A percentile compares a stretch with the other conserved stretches of the same genome.
phyloP scores from a whole-genome alignment of 2,113 vertebrate species.

The Ptychochromis oligacanthus region DNA sequence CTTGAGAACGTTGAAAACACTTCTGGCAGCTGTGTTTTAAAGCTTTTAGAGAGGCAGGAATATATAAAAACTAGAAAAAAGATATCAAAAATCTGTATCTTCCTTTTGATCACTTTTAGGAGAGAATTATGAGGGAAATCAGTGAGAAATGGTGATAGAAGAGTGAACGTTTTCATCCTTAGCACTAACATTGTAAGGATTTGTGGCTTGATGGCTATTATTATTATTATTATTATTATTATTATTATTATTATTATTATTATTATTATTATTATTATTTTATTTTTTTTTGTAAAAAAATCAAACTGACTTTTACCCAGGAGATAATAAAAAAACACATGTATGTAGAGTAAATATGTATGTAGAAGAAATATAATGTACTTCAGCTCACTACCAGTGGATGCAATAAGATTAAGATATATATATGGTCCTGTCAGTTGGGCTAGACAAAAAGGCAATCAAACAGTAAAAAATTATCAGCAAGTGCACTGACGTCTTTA shows the following conservation, averaged over 20 bases:
- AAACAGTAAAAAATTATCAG: accelerated
- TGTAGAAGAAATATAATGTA: background rate
- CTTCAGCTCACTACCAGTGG: accelerated
- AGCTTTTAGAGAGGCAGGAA: slow-evolving; percentile 8
- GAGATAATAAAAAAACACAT: background rate
- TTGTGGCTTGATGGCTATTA: slow-evolving; percentile 17
- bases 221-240: too few relatives aligned
- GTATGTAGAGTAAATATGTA: background rate
- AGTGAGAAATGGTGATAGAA: background rate
- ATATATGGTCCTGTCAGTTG: background rate
- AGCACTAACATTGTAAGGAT: background rate
- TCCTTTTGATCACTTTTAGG: slow-evolving; percentile 26
- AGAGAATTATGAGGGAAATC: slow-evolving; percentile 7
- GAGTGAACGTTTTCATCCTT: background rate
- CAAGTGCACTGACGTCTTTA: background rate
- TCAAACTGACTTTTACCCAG: background rate
- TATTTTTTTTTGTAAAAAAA: too few relatives aligned
- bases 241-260: too few relatives aligned
- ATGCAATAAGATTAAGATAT: too few relatives aligned
- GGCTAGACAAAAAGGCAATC: background rate
- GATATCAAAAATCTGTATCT: slow-evolving; percentile 13
- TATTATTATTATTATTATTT: too few relatives aligned
- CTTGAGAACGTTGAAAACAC: slow-evolving; percentile 35
- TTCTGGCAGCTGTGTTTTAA: slow-evolving; percentile 23
- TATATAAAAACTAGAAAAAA: slow-evolving; percentile 4